A percentile compares a stretch with the other conserved stretches of the same genome.
These are phyloP conservation scores for Malaclemys terrapin DNA, from an alignment of 2,113 vertebrate species.

Conservation along the genomic window DNA sequence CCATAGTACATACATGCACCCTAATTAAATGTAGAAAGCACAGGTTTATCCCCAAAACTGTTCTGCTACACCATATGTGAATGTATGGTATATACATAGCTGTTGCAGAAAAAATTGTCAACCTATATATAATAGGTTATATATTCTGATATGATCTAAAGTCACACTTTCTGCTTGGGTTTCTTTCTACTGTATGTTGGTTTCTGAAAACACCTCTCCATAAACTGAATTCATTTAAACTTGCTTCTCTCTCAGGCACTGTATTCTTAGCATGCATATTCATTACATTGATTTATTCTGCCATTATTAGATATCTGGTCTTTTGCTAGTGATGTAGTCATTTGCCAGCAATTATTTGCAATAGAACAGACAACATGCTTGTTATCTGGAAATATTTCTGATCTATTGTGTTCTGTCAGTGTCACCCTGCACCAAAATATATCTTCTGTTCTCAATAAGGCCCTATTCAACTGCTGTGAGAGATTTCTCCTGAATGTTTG, in stretches of 20 bases:
- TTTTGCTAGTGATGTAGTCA: neutral
- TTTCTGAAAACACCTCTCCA: too few species aligned
- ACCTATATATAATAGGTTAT: neutral
- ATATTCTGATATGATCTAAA: neutral
- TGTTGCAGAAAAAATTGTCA: constrained; percentile 7
- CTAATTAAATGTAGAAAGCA: neutral
- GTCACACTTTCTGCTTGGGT: neutral
- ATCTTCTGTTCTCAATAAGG: neutral
- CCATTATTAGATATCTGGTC: neutral
- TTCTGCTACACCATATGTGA: constrained; percentile 21
- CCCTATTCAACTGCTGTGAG: neutral
- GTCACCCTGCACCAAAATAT: constrained; percentile 17
- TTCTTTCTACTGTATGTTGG: neutral
- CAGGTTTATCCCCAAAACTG: neutral
- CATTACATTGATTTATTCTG: neutral
- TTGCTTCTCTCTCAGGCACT: neutral
- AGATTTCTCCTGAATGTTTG: neutral
- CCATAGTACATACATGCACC: constrained; percentile 40
- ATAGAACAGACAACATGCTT: constrained; percentile 9
- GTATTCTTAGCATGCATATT: neutral
- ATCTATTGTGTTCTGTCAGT: constrained; percentile 9
- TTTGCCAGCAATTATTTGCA: constrained; percentile 25
- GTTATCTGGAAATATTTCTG: constrained; percentile 40
- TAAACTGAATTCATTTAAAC: neutral
- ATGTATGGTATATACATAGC: neutral